Base-by-base conservation (phyloP, 1,140 invertebrate species). In the Vanessa tameamea region DNA sequence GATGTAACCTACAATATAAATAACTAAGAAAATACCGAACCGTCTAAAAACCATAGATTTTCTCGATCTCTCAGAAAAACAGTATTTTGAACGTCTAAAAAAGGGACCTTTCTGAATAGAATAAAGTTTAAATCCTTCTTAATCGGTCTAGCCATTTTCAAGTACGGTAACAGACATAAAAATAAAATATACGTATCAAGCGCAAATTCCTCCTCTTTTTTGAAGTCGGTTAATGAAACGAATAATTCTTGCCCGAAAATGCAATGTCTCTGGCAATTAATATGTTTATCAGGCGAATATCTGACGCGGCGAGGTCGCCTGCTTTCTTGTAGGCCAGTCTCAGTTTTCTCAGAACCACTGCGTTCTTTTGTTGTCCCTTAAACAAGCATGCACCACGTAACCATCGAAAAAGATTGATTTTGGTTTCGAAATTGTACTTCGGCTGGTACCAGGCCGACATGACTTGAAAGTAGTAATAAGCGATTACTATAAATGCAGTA, bases 241-340 rank as follows among this genome's bases (percentile, higher is more conserved):
- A 63, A 66, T 65, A 69, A 61, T 37, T 70, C 68, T 63, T 59
- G 63, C 57, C 43, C 69, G 47, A 51, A 53, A 69, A 75, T 64
- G 69, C 64, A 64, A 53, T 69, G 73, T 63, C 66, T 55, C 20
- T 48, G 51, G 51, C 73, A 75, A 75, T 75, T 75, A 75, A 75
- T 75, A 71, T 71, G 48, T 71, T 75, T 75, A 75, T 75, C 68
- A 69, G 61, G 61, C 26, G 67, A 72, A 57, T 69, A 78, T 72
- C 68, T 75, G 78, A 69, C 73, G 71, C 61, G 78, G 64, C 70
- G 79, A 84, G 84, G 84, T 77, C 82, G 77, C 61, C 84, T 69
- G 79, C 83, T 85, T 81, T 85, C 83, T 81, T 83, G 76, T 66
- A 80, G 69, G 61, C 57, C 57, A 53, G 50, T 65, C 63, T 55